Base-by-base conservation (phyloP, 2,888 invertebrate genomes). In the Monoplex corrugatus region DNA sequence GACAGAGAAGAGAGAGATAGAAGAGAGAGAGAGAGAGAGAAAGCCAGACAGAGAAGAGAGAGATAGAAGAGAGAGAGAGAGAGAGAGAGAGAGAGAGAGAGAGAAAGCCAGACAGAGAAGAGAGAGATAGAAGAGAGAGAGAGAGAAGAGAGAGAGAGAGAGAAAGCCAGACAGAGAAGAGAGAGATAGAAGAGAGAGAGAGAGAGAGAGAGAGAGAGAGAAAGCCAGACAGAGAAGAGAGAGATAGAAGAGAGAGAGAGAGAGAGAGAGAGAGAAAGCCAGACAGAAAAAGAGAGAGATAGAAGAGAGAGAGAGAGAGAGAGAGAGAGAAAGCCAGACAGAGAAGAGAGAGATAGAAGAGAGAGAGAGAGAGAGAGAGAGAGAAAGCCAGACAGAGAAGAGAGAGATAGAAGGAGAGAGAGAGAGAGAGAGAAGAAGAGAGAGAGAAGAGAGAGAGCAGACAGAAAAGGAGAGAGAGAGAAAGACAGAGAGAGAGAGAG, bases 171-270 rank as follows among this genome's bases (percentile, higher is more conserved):
- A 50, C 10, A 50, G 10, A 50, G 50, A 50, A 16, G 16, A 8
- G 16, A 16, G 16, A 16, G 16, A 8, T 8, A 50, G 16, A 8
- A 50, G 63, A 16, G 63, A 16, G 63, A 16, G 63, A 16, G 63
- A 63, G 63, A 63, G 63, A 63, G 63, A 63, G 63, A 63, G 63
- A 63, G 63, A 63, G 63, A 63, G 63, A 63, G 63, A 63, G 63
- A 63, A n/a, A n/a, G n/a, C n/a, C n/a, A n/a, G n/a, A n/a, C n/a
- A n/a, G n/a, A n/a, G n/a, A n/a, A n/a, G n/a, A n/a, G n/a, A n/a
- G n/a, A n/a, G n/a, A n/a, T n/a, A n/a, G n/a, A n/a, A n/a, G n/a
- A n/a, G 63, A 63, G 63, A 63, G 63, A 63, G 63, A 63, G 63
- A 63, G 63, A 63, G 63, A 16, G 63, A 16, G 23, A 23, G 63